A percentile compares a stretch with the other conserved stretches of the same genome.
These are phyloP conservation scores for Pterocles burchelli DNA, from an alignment of 2,113 vertebrate species.

Conservation along the genomic window DNA sequence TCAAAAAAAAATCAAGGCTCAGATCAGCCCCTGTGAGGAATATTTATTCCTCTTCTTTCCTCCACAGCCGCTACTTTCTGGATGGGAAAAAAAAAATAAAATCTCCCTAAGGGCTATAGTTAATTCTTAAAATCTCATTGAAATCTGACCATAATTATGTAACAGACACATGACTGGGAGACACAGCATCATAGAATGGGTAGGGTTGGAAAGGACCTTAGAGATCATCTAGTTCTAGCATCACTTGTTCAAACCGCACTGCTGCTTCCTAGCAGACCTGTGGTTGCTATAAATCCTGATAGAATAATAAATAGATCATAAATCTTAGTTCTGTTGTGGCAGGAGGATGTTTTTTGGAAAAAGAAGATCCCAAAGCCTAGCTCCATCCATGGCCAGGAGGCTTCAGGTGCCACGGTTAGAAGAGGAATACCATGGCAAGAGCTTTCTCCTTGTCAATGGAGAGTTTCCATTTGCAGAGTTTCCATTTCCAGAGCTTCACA, in stretches of 20 bases:
- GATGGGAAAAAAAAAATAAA: neutral
- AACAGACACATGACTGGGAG: neutral
- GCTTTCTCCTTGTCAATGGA: neutral
- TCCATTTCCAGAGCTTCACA: neutral
- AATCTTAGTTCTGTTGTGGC: neutral
- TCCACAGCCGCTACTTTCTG: neutral
- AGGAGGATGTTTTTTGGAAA: neutral
- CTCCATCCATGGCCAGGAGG: rapidly evolving
- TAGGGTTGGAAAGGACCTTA: no score
- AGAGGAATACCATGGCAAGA: neutral
- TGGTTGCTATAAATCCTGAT: neutral
- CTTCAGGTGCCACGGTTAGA: neutral
- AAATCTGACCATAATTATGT: neutral
- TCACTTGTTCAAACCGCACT: neutral
- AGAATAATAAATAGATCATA: neutral
- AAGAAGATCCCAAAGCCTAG: neutral
- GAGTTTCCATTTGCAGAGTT: neutral
- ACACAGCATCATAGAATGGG: no score
- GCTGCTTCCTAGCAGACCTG: neutral
- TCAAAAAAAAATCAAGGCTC: neutral
- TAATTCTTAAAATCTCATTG: neutral
- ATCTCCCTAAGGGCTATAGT: neutral
- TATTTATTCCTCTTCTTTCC: neutral
- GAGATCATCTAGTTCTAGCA: no score
- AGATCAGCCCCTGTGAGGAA: neutral